Evolutionary conservation across 2,888 invertebrate species (phyloP).

Genomic region (Drosophila aldrichi): DNA sequence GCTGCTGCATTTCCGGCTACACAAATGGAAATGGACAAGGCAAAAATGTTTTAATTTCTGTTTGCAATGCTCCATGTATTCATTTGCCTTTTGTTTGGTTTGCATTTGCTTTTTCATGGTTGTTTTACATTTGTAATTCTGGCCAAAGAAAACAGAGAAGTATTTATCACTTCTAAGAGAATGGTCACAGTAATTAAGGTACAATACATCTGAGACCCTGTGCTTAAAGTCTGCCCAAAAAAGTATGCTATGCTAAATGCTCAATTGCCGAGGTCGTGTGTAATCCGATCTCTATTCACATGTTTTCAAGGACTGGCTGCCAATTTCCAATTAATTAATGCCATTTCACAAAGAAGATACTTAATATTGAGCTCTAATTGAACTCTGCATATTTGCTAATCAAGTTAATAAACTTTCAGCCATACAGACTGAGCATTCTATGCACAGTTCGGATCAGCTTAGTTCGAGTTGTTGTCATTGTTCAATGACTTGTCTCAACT

Average conservation of each 20-base stretch:
- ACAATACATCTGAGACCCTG: not conserved
- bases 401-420: constrained; percentile 25
- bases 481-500: not conserved
- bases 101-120: not conserved
- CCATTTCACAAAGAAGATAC: constrained; percentile 10
- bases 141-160: not conserved
- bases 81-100: constrained; percentile 1
- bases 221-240: not conserved
- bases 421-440: not conserved
- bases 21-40: constrained; percentile 21
- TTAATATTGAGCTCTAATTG: constrained; percentile 26
- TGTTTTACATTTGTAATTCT: not conserved
- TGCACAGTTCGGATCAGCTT: constrained; percentile 9
- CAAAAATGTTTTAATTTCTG: constrained; percentile 66
- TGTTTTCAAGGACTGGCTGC: not conserved
- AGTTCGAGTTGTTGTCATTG: not conserved
- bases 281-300: not conserved
- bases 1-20: constrained; percentile 73
- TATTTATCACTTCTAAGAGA: not conserved
- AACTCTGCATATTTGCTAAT: constrained; percentile 15
- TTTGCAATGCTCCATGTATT: not conserved
- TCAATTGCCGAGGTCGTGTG: not conserved
- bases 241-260: constrained; percentile 3
- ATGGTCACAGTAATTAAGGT: constrained; percentile 1
- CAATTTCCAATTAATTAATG: constrained; percentile 30